These are phyloP conservation scores for Hydrotaea cyrtoneurina DNA, from an alignment of 2,888 invertebrate species.

Conservation along the genomic window DNA sequence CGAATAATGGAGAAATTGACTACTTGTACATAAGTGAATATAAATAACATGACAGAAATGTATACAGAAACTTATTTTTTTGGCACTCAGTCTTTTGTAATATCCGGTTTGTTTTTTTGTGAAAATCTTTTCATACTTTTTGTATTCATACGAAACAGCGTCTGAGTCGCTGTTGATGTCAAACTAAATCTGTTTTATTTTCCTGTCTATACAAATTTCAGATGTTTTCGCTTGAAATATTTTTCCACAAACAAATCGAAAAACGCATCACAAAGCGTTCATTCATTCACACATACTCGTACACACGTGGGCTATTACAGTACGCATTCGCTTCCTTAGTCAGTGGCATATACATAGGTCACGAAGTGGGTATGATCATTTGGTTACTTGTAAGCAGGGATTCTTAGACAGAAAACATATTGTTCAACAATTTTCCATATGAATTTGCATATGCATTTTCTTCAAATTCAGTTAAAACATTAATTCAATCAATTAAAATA, in stretches of 20 bases:
- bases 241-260: not conserved
- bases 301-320: not conserved
- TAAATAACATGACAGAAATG: not conserved
- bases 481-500: too few species aligned
- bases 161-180: constrained; percentile 3
- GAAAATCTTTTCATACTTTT: constrained; percentile 26
- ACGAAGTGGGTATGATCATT: not conserved
- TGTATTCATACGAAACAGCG: constrained; percentile 12
- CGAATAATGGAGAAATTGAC: not conserved
- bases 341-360: not conserved
- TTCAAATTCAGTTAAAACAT: too few species aligned
- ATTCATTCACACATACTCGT: not conserved
- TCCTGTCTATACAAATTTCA: constrained; percentile 20
- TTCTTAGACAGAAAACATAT: too few species aligned
- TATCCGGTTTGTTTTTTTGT: constrained; percentile 52
- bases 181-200: constrained; percentile 52
- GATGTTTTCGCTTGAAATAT: not conserved
- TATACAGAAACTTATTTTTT: not conserved
- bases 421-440: too few species aligned
- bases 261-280: not conserved
- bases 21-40: not conserved
- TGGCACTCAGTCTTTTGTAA: constrained; percentile 36
- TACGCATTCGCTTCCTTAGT: not conserved
- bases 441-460: too few species aligned
- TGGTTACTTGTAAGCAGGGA: too few species aligned